Conservation (phyloP, 2,113 vertebrate genomes). For the Serinus canaria region DNA sequence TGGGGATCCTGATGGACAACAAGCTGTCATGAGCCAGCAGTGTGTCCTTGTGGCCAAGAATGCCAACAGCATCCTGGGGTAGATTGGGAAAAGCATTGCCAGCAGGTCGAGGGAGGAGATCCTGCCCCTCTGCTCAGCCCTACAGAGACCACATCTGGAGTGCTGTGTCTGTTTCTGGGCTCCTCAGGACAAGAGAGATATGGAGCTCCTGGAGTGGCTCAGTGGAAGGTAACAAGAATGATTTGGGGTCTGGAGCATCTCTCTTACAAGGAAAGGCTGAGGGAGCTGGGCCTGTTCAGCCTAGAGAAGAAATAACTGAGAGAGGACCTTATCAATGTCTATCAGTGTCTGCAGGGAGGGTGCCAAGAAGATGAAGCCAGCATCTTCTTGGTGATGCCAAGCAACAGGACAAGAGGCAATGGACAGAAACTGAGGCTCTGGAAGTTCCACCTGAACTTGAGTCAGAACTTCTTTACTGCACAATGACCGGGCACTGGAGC, state of each 20-base stretch:
- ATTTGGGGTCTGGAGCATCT: neutral
- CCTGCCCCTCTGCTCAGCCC: neutral
- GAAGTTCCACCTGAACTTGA: neutral
- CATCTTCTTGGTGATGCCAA: neutral
- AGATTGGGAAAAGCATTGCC: neutral
- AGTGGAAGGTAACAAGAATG: neutral
- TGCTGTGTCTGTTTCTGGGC: neutral
- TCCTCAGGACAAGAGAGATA: neutral
- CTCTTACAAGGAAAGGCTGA: neutral
- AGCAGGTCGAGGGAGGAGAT: neutral
- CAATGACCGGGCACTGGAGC: fast-evolving
- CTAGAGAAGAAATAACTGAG: neutral
- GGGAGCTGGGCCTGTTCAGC: neutral
- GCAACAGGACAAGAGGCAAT: neutral
- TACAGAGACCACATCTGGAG: neutral
- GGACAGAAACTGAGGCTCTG: neutral
- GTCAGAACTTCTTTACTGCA: neutral
- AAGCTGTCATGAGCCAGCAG: neutral
- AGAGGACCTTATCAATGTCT: neutral
- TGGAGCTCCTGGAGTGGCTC: neutral
- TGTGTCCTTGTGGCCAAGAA: neutral
- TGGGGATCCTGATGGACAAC: neutral
- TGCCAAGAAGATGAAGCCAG: neutral
- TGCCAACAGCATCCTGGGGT: no score
- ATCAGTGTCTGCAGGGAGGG: neutral